Base-by-base conservation (phyloP, 2,888 invertebrate genomes). In the Beris morrisii region DNA sequence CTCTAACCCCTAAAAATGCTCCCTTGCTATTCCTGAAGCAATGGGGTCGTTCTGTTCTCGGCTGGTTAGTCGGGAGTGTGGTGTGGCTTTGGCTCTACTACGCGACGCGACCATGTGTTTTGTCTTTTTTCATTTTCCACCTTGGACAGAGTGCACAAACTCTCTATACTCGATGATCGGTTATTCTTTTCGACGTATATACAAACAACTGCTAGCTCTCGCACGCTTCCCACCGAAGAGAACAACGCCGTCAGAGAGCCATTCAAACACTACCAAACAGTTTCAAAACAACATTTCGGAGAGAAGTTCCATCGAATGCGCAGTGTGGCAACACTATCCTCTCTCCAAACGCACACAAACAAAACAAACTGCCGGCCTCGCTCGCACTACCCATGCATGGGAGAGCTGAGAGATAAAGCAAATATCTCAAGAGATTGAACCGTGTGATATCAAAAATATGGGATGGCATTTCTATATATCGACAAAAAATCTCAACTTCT, bases 391-490 rank as follows among this genome's bases (percentile, higher is more conserved):
- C 12, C n/a, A 22, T 22, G 12, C 5, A 53, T 53, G 1, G 13
- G 30, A 22, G 22, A n/a, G 15, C 38, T 45, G 32, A 38, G 53
- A 38, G 64, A 46, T 56, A 30, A 56, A 65, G 55, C 64, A 22
- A 65, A 65, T 55, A 55, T 65, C 52, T 65, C 31, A 65, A 44
- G 22, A 45, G 64, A 65, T 65, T 65, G 64, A 56, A 53, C 53
- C 22, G 38, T 38, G 38, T 38, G 9, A 15, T 53, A 53, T 53
- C 53, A 22, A 13, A 22, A 22, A 65, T 45, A 64, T 65, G 64
- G 64, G 64, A 65, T 65, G 64, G 64, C 55, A 55, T 65, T 65
- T 65, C 48, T 38, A 55, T 38, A 44, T 65, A 65, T 65, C 54
- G 64, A 56, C 54, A 64, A 64, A 53, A 52, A 54, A 64, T 54